Base-by-base conservation (phyloP, 2,113 vertebrate genomes). In the Anser brachyrhynchus region DNA sequence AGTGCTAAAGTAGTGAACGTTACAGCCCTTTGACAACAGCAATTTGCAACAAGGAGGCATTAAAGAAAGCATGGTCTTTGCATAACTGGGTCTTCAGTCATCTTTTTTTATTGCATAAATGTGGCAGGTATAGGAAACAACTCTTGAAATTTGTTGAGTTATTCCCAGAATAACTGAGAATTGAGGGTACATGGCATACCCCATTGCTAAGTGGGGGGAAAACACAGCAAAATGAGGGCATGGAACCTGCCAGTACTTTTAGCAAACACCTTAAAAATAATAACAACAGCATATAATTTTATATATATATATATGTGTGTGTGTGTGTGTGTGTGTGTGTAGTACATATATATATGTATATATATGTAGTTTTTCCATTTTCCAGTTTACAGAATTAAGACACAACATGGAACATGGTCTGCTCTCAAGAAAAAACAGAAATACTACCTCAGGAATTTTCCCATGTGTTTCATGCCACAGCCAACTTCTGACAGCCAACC, bases 381-480 rank as follows among this genome's bases (percentile, higher is more conserved):
- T 8, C 37, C 7, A 28, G 84, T 49, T 59, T 43, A 79, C 28
- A 85, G 37, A 90, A 87, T 23, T 35, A 76, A 90, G 75, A 58
- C 44, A 84, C 5, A 29, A 31, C 1, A 3, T 9, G n/a, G 33
- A 29, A 31, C 1, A 3, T 9, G n/a, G 33, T 31, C 31, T 67
- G 51, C 64, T 88, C 79, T 93, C 59, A 66, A 59, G n/a, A 76
- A 81, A 57, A 17, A 77, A 25, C 21, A 79, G 29, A 91, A 93
- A 59, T 64, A 16, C 31, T 64, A 1, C 39, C 43, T 25, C 59
- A n/a, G 33, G 57, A 86, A 11, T 10, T 81, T 33, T 41, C 77
- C 44, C 55, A 46, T 0, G 2, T 31, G 35, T 65, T 89, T 78
- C 54, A 72, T 1, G 2, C 26, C 79, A 88, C 18, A 74, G 57